Evolutionary conservation across 1,140 invertebrate genomes (phyloP).

Genomic region (Trialeurodes vaporariorum): DNA sequence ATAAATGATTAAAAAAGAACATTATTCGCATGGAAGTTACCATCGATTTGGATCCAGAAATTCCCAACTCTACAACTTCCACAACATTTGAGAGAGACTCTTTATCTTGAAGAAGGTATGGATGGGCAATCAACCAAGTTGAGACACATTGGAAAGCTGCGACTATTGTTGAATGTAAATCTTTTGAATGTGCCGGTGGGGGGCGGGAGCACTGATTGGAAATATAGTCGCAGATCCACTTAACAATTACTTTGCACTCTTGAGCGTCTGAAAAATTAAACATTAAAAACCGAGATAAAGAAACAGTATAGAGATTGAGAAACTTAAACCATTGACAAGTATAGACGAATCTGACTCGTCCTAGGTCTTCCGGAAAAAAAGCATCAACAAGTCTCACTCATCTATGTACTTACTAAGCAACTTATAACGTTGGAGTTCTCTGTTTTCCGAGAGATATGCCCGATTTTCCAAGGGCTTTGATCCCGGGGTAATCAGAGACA

Average conservation of each 20-base stretch:
- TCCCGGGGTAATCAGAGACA: too few relatives aligned
- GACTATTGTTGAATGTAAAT: constrained; percentile 95
- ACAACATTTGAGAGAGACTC: constrained; percentile 85
- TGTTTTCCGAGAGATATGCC: too few relatives aligned
- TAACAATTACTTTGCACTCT: constrained; percentile 85
- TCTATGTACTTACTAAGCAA: too few relatives aligned
- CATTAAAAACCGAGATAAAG: too few relatives aligned
- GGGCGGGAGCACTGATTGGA: constrained; percentile 90
- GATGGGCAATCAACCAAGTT: constrained; percentile 83
- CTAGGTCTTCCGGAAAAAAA: too few relatives aligned
- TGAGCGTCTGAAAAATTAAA: constrained; percentile 49
- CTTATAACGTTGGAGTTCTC: too few relatives aligned
- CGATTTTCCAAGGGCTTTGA: too few relatives aligned
- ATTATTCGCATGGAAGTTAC: too few relatives aligned
- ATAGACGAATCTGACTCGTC: too few relatives aligned
- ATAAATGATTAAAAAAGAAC: not conserved
- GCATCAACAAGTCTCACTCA: too few relatives aligned
- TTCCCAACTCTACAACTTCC: constrained; percentile 93
- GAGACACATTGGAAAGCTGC: constrained; percentile 85
- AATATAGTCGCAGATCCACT: constrained; percentile 97
- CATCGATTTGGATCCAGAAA: constrained; percentile 83
- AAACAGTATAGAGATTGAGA: too few relatives aligned
- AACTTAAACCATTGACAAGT: too few relatives aligned
- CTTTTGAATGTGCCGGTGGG: constrained; percentile 89
- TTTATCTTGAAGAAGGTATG: constrained; percentile 75